Percentiles rank a stretch among this genome's conserved stretches.
Conservation (phyloP, 2,888 invertebrate species). For the Volucella inflata region DNA sequence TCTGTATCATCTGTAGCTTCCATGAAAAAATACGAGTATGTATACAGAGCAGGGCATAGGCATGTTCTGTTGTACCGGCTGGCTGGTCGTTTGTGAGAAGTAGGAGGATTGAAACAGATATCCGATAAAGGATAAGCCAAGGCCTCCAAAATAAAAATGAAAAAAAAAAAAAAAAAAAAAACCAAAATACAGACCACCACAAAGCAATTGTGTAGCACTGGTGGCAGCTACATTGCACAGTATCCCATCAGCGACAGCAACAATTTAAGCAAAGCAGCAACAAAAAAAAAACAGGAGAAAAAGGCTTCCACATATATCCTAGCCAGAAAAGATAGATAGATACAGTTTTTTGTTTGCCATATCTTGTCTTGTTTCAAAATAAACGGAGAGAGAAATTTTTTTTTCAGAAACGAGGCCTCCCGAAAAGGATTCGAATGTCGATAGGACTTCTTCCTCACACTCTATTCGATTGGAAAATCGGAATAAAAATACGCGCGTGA, state of each 20-base stretch:
- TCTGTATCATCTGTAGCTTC: slow-evolving; percentile 74
- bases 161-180: slow-evolving; percentile 33
- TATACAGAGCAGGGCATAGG: slow-evolving; percentile 8
- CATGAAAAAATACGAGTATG: slow-evolving; percentile 51
- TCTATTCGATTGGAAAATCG: slow-evolving; percentile 79
- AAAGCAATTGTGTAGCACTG: slow-evolving; percentile 43
- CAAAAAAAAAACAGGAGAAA: too few relatives aligned
- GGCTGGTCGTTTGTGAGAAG: slow-evolving; percentile 27
- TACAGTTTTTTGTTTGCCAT: slow-evolving; percentile 36
- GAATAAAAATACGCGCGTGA: slow-evolving; percentile 79
- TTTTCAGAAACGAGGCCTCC: too few relatives aligned
- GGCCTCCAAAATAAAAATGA: slow-evolving; percentile 45
- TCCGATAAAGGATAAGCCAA: slow-evolving; percentile 68
- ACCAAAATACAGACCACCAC: slow-evolving; percentile 37
- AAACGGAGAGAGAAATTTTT: slow-evolving; percentile 22
- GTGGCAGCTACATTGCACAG: slow-evolving; percentile 25
- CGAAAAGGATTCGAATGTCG: neutral
- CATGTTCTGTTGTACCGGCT: slow-evolving; percentile 32
- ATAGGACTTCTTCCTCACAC: slow-evolving; percentile 67
- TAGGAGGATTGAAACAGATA: slow-evolving; percentile 54
- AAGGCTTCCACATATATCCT: slow-evolving; percentile 66
- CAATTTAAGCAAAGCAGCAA: slow-evolving; percentile 26
- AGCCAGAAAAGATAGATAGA: slow-evolving; percentile 65
- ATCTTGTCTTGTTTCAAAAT: slow-evolving; percentile 25
- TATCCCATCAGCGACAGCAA: slow-evolving; percentile 47